Evolutionary conservation across 2,797 vertebrate genomes (phyloP), one percentile per base, ranked within the genome.

Genomic region (Myripristis jacobus): DNA sequence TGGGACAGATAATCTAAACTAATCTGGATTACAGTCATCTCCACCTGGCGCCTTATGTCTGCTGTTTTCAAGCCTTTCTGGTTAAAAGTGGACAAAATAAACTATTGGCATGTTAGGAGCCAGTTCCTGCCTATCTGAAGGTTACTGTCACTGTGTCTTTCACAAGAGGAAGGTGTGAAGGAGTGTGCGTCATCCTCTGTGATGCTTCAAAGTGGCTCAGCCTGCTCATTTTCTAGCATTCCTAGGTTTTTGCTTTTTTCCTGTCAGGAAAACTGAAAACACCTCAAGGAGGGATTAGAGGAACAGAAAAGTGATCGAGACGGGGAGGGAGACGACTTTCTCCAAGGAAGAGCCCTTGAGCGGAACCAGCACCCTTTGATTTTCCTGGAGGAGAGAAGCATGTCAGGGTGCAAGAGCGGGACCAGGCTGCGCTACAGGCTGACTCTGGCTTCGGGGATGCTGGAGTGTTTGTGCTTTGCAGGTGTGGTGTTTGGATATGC

Each of bases 381-480:
- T 9, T 21, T 27, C 21, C 27, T 27, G 66, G 5, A 5, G 21
- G 6, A n/a, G 51, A 9, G 66, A 48, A 85, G 15, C 44, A 92
- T 92, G 91, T 70, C 69, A 53, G 70, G 78, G 19, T 48, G 22
- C 4, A 38, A 53, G 25, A 66, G n/a, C 1, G 59, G 75, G 5
- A 48, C 16, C 21, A 79, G 50, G 75, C 47, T 90, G 46, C 91
- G 90, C 63, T 92, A 91, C 43, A 60, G 92, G 68, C 90, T 94
- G 57, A 97, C 96, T 0, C 72, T 98, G 34, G 38, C 90, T 68
- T 92, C 95, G 0, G 96, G 97, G 55, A 85, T 97, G 53, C 69
- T 96, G 89, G 96, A 97, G 82, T 96, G 96, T 68, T 90, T 97
- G 1, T 93, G 92, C 77, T 97, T 97, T 46, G 92, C 95, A 0